A percentile compares a stretch with the other conserved stretches of the same genome.
Evolutionary conservation across 2,797 vertebrate genomes (phyloP).

Genomic region (Macropodus opercularis): DNA sequence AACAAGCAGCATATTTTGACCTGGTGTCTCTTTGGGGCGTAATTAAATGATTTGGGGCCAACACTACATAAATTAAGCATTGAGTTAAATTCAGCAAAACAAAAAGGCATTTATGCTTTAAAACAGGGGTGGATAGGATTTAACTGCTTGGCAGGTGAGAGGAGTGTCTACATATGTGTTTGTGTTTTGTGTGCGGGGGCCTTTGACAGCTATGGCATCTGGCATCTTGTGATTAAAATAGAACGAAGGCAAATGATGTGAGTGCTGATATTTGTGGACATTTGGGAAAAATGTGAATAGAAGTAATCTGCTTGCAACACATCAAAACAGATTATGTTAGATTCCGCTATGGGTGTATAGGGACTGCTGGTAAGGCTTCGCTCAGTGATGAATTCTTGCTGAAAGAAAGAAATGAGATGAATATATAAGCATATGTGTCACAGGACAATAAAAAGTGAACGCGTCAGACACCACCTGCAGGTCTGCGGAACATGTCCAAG

Average conservation of each 20-base stretch:
- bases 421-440: conserved; percentile 42
- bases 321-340: conserved; percentile 32
- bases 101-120: conserved; percentile 18
- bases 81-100: conserved; percentile 15
- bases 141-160: conserved; percentile 18
- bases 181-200: conserved; percentile 9
- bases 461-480: conserved; percentile 34
- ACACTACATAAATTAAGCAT: conserved; percentile 16
- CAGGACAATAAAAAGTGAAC: conserved; percentile 45
- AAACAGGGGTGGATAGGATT: conserved; percentile 12
- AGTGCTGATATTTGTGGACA: conserved; percentile 25
- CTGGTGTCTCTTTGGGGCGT: conserved; percentile 5
- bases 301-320: conserved; percentile 37
- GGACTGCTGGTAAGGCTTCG: conserved; percentile 23
- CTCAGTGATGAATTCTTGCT: conserved; percentile 37
- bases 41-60: conserved; percentile 34
- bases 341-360: conserved; percentile 6
- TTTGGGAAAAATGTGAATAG: conserved; percentile 22
- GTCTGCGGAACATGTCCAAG: conserved; percentile 20
- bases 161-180: background rate
- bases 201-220: conserved; percentile 23
- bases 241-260: conserved; percentile 19
- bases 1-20: conserved; percentile 36
- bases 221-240: conserved; percentile 36
- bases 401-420: conserved; percentile 36